Base-by-base conservation (phyloP, 2,888 invertebrate species). In the Agelastica alni region DNA sequence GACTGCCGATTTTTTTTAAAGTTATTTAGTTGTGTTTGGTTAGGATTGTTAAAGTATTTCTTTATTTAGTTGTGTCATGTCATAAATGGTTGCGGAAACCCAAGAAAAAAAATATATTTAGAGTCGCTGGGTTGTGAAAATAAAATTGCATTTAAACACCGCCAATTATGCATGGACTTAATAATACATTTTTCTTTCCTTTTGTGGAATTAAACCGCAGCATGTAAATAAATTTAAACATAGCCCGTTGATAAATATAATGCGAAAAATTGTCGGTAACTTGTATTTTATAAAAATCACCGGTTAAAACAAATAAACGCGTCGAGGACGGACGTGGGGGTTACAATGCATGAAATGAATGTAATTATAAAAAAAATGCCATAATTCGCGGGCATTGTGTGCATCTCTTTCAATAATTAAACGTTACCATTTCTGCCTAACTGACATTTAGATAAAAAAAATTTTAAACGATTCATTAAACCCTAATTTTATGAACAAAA, bases 251-350 rank as follows among this genome's bases (percentile, higher is more conserved):
- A 61, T 55, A 55, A 56, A 59, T 49, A 58, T 56, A 58, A 59
- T 59, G 52, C 49, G 45, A 57, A 58, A 56, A 59, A 59, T n/a
- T 61, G 61, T 57, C 56, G 57, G 59, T 53, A 47, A 41, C 36
- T 47, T 51, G 45, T 10, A 26, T 42, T 52, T 41, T 53, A 45
- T 37, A 58, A 56, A 55, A 20, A 53, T 48, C 46, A 58, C 58
- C 54, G 48, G 58, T 51, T 53, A 55, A 55, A 56, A 54, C 53
- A 52, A 58, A 56, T 53, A 52, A 44, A 44, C 56, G 56, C 53
- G 37, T 42, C 47, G 14, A 39, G 17, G 52, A 60, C 48, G 55
- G 56, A 53, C 58, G 51, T 51, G 41, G 44, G 53, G 44, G 53
- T 39, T 46, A 36, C 37, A 58, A 56, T 58, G 52, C 53, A 43